Evolutionary conservation across 2,888 invertebrate genomes (phyloP).

Genomic region (Mythimna pallens): DNA sequence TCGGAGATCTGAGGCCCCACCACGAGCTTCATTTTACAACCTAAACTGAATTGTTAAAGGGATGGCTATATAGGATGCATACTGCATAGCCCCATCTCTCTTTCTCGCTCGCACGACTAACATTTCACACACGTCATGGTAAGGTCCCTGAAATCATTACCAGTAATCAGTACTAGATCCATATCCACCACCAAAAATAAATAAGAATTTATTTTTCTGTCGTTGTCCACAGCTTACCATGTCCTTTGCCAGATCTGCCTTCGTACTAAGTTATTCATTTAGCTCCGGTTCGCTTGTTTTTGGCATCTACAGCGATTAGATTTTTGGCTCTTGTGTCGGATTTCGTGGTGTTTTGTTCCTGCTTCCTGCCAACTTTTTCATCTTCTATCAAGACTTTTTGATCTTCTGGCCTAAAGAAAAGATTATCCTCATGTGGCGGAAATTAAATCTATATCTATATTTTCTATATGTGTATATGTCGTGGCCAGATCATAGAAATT

Average conservation of each 20-base stretch:
- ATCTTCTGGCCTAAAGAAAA: not conserved
- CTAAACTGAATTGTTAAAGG: no score
- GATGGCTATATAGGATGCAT: no score
- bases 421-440: not conserved
- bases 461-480: no score
- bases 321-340: conserved; percentile 28
- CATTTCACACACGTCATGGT: no score
- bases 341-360: conserved; percentile 26
- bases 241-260: conserved; percentile 9
- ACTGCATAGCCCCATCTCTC: no score
- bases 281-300: conserved; percentile 30
- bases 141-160: not conserved
- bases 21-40: no score
- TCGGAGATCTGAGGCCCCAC: no score
- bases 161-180: not conserved
- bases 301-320: conserved; percentile 39
- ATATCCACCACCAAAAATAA: no score
- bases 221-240: not conserved
- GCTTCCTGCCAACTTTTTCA: no score
- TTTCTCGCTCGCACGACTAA: no score
- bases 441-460: no score
- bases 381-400: conserved; percentile 17
- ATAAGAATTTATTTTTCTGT: not conserved
- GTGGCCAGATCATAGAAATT: no score
- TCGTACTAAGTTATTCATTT: conserved; percentile 38